Percentiles rank a stretch among this genome's conserved stretches.
These are phyloP conservation scores for Nebria brevicollis DNA, from an alignment of 2,888 invertebrate species.

Conservation along the genomic window DNA sequence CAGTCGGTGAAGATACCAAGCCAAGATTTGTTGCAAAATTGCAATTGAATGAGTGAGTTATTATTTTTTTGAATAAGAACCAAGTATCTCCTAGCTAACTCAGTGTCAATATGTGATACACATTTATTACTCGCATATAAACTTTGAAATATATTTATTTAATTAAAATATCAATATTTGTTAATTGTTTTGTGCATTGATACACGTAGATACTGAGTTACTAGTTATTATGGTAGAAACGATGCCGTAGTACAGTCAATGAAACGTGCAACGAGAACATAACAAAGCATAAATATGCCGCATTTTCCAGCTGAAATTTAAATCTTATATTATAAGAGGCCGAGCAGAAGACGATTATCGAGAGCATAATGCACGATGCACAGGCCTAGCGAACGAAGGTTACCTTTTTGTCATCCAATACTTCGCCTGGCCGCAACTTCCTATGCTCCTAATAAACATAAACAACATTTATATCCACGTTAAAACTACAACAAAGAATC, in stretches of 20 bases:
- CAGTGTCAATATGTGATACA: constrained; percentile 4
- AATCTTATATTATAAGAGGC: constrained; percentile 49
- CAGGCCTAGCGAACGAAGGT: constrained; percentile 57
- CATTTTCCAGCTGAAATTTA: constrained; percentile 54
- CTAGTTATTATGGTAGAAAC: constrained; percentile 15
- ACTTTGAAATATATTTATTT: too few relatives aligned
- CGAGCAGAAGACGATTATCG: constrained; percentile 53
- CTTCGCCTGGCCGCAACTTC: constrained; percentile 94
- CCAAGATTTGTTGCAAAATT: constrained; percentile 32
- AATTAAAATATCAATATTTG: too few relatives aligned
- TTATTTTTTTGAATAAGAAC: constrained; percentile 19
- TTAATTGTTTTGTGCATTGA: background rate
- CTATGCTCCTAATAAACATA: constrained; percentile 77
- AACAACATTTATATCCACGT: constrained; percentile 36
- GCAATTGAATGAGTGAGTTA: constrained; percentile 29
- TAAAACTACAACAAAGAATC: background rate
- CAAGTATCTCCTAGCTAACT: background rate
- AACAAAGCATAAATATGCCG: constrained; percentile 36
- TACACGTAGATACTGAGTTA: constrained; percentile 20
- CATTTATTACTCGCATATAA: background rate
- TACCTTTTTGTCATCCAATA: constrained; percentile 95
- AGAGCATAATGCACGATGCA: constrained; percentile 52
- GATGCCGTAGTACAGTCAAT: constrained; percentile 30
- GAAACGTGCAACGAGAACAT: constrained; percentile 42
- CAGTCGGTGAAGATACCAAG: constrained; percentile 33